Percentiles rank a stretch among this genome's conserved stretches.
Conservation (phyloP, 2,113 vertebrate species). For the Coptodon bakossiorum region DNA sequence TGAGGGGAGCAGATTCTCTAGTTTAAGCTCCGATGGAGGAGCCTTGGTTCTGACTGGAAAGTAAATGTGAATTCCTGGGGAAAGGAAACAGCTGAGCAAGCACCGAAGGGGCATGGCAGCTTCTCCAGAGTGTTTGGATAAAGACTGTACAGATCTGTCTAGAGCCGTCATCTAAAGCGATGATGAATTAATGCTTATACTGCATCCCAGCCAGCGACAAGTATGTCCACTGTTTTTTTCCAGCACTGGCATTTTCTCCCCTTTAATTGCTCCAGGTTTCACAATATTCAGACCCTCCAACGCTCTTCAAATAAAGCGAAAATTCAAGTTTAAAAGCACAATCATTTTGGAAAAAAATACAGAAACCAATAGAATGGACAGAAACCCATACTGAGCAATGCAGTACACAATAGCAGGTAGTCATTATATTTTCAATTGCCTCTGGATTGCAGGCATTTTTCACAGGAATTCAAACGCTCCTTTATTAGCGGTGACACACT, state of each 20-base stretch:
- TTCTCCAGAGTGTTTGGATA: neutral
- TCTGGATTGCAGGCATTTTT: neutral
- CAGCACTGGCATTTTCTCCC: neutral
- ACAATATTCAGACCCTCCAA: neutral
- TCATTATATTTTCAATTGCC: neutral
- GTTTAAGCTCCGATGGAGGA: neutral
- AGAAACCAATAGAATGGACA: neutral
- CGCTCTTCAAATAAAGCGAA: neutral
- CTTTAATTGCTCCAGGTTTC: neutral
- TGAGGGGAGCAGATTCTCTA: neutral
- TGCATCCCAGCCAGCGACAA: neutral
- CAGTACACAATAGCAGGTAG: neutral
- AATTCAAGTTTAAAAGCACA: neutral
- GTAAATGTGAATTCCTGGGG: neutral
- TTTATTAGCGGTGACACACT: neutral
- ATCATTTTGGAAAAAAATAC: neutral
- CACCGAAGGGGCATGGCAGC: neutral
- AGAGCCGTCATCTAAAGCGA: neutral
- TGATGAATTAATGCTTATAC: neutral
- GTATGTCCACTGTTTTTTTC: neutral
- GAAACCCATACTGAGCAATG: neutral
- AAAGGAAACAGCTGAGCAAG: slow-evolving; percentile 26
- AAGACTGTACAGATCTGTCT: neutral
- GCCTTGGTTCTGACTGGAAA: neutral
- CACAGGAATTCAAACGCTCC: neutral